A percentile compares a stretch with the other conserved stretches of the same genome.
Conservation (phyloP, 1,140 invertebrate genomes). For the Drosophila kepulauana region DNA sequence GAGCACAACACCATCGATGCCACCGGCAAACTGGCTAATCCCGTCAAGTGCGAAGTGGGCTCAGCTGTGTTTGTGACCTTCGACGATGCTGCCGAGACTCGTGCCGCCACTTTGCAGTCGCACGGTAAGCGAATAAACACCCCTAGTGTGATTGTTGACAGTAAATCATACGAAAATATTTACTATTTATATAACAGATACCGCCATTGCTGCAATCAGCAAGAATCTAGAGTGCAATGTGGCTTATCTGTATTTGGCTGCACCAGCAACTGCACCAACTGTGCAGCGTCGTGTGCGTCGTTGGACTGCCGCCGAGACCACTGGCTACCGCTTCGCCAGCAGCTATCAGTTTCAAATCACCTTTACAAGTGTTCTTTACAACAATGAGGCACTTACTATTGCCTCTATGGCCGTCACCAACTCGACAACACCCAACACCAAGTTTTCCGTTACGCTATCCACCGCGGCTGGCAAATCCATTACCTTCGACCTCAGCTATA, state of each 20-base stretch:
- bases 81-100: slow-evolving; percentile 80
- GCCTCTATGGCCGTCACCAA: slow-evolving; percentile 44
- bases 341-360: slow-evolving; percentile 70
- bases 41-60: slow-evolving; percentile 66
- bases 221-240: slow-evolving; percentile 73
- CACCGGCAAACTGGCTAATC: slow-evolving; percentile 59
- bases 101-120: slow-evolving; percentile 83
- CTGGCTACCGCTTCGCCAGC: slow-evolving; percentile 32
- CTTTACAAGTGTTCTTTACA: slow-evolving; percentile 51
- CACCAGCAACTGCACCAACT: slow-evolving; percentile 56
- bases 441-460: slow-evolving; percentile 54
- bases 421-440: slow-evolving; percentile 14
- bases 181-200: slow-evolving; percentile 73
- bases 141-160: background rate
- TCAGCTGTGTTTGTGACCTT: slow-evolving; percentile 82
- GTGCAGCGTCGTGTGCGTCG: slow-evolving; percentile 66
- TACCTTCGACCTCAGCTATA: slow-evolving; percentile 61
- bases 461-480: slow-evolving; percentile 28
- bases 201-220: slow-evolving; percentile 68
- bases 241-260: slow-evolving; percentile 74
- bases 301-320: slow-evolving; percentile 54
- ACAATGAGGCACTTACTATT: slow-evolving; percentile 22
- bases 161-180: background rate
- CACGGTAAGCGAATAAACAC: slow-evolving; percentile 84
- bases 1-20: slow-evolving; percentile 69